phyloP scores from a whole-genome alignment of 2,888 invertebrate genomes.

The Iselma pallidipennis region DNA sequence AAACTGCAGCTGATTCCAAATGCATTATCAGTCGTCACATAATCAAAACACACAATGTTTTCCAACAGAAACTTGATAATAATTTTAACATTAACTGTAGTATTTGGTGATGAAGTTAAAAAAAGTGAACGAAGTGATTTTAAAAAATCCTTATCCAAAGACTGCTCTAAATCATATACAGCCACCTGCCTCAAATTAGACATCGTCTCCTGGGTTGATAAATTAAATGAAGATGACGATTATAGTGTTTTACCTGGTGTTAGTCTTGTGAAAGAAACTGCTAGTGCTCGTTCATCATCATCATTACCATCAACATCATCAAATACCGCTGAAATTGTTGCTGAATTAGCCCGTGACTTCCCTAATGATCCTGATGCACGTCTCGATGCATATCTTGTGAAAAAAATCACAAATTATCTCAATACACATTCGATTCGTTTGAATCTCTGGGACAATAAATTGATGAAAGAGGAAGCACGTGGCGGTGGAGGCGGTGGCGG shows the following conservation, averaged over 20 bases:
- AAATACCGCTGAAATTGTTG: constrained; percentile 70
- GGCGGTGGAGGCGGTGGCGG: constrained; percentile 47
- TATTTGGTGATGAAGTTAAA: constrained; percentile 8
- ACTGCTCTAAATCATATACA: constrained; percentile 66
- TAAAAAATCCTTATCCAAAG: constrained; percentile 51
- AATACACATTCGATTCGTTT: constrained; percentile 75
- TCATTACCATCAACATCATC: not conserved
- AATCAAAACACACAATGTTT: constrained; percentile 29
- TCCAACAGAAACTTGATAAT: constrained; percentile 25
- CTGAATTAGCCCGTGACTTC: constrained; percentile 74
- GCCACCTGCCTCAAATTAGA: constrained; percentile 79
- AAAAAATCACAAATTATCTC: constrained; percentile 71
- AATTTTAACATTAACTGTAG: not conserved
- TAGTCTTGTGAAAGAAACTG: constrained; percentile 68
- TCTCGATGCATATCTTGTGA: constrained; percentile 74
- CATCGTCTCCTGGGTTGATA: constrained; percentile 75
- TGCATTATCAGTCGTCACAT: constrained; percentile 26
- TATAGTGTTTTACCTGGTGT: constrained; percentile 74
- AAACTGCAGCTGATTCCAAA: constrained; percentile 20
- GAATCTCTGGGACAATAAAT: constrained; percentile 65
- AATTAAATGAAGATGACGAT: constrained; percentile 70
- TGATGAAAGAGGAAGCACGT: constrained; percentile 56
- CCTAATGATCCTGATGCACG: constrained; percentile 77
- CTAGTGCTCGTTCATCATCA: constrained; percentile 49
- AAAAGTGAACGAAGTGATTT: constrained; percentile 45